Conservation (phyloP, 2,113 vertebrate genomes). For the Actenoides hombroni region DNA sequence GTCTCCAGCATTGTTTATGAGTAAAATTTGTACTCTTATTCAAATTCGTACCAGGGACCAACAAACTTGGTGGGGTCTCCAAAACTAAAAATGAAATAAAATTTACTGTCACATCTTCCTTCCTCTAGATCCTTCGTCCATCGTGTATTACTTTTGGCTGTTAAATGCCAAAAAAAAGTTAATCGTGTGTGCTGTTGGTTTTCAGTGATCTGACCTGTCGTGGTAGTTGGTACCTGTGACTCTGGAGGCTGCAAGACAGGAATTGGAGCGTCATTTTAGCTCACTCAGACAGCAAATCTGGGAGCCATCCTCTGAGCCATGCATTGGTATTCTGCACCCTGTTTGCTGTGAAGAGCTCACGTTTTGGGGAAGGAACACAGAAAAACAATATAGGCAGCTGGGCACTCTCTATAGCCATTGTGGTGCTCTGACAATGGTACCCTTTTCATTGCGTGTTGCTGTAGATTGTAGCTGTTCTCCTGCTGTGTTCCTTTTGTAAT, state of each 20-base stretch:
- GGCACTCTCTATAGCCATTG: background rate
- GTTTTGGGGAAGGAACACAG: background rate
- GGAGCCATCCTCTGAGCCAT: background rate
- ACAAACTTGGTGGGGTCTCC: background rate
- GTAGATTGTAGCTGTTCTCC: background rate
- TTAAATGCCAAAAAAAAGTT: background rate
- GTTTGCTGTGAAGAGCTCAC: background rate
- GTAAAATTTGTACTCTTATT: background rate
- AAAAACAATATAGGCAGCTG: background rate
- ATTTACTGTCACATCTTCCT: background rate
- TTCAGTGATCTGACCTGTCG: background rate
- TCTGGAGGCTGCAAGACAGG: background rate
- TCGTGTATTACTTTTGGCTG: background rate
- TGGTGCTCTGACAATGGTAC: background rate
- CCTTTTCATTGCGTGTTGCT: background rate
- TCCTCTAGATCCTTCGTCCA: background rate
- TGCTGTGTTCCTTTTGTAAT: background rate
- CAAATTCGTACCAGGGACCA: background rate
- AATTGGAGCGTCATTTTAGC: background rate
- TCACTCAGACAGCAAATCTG: background rate
- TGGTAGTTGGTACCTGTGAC: background rate
- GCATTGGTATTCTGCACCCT: background rate
- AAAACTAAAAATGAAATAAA: background rate
- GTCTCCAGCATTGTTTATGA: accelerated
- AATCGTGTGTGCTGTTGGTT: accelerated